Evolutionary conservation across 2,797 vertebrate species (phyloP), one percentile per base, ranked within the genome.

Genomic region (Lophius americanus): DNA sequence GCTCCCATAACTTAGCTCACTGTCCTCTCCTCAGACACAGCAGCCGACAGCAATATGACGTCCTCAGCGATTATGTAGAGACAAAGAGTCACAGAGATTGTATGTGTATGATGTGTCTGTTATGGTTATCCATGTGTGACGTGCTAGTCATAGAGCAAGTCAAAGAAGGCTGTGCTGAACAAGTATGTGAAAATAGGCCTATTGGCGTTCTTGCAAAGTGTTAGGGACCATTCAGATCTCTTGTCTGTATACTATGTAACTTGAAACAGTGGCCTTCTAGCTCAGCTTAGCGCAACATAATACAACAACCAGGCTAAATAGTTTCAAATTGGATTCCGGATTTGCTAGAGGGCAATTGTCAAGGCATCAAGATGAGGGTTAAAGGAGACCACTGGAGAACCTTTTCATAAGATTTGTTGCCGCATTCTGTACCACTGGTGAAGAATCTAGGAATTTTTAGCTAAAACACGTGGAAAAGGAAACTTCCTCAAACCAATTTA

Each of bases 11-110:
- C 64, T 64, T 51, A 64, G 61, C 60, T 62, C 67, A 78, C 59
- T 81, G 58, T 58, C 23, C 37, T 58, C 64, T 66, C 72, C 62
- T 78, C 52, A 78, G 67, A 83, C 70, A 65, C 82, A 80, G 76
- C 68, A 75, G 81, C 72, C 79, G 75, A 87, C 75, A 76, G 76
- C n/a, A 65, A 73, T 56, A 43, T 71, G 73, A 85, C 59, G 81
- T 91, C 91, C 85, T 76, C 71, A 35, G 92, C 92, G 90, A 92
- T 83, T 83, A 79, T 62, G 86, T 91, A 63, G 57, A 85, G 80
- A 77, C 64, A 58, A 86, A 83, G 81, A 81, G 69, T 50, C 73
- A 48, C 79, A 9, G 75, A 83, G 86, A 91, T 75, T 76, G 89
- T 87, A 85, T 84, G 87, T 89, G 85, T 63, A 84, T 77, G 83